These are phyloP conservation scores for Drosophila nr. perissopoda DNA, from an alignment of 2,888 invertebrate genomes.

Conservation along the genomic window DNA sequence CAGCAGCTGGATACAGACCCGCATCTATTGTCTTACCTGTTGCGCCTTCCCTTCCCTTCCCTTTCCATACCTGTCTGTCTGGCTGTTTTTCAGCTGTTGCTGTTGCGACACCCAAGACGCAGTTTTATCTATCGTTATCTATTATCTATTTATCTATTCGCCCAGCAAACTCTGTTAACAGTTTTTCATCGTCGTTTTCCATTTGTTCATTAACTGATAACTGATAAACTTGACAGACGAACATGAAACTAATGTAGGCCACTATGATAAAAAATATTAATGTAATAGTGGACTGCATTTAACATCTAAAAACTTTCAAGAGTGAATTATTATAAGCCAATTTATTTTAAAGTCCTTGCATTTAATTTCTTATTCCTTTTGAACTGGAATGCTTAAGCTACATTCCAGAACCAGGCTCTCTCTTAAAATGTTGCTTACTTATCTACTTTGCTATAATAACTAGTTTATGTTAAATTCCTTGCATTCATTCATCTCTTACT, in stretches of 20 bases:
- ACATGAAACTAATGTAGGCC: conserved; percentile 53
- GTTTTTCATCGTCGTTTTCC: conserved; percentile 18
- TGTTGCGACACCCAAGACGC: conserved; percentile 69
- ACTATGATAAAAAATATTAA: conserved; percentile 31
- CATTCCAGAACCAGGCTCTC: not conserved
- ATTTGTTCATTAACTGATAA: conserved; percentile 66
- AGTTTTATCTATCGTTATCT: conserved; percentile 46
- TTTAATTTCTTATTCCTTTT: not conserved
- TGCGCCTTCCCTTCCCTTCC: not conserved
- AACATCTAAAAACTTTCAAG: not conserved
- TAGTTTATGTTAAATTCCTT: not conserved
- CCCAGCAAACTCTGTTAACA: conserved; percentile 50
- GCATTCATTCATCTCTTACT: not conserved
- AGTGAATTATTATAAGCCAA: not conserved
- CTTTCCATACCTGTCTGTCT: conserved; percentile 33
- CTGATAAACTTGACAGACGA: conserved; percentile 54
- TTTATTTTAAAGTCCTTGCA: not conserved
- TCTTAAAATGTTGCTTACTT: not conserved
- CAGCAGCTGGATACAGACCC: conserved; percentile 59
- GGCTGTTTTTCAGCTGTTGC: conserved; percentile 34
- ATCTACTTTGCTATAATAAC: not conserved
- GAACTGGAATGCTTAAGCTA: not conserved
- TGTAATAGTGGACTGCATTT: conserved; percentile 6
- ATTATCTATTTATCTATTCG: conserved; percentile 43
- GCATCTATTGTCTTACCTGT: conserved; percentile 58